Evolutionary conservation across 2,113 vertebrate genomes (phyloP).

Genomic region (Orientallactaga bullata): DNA sequence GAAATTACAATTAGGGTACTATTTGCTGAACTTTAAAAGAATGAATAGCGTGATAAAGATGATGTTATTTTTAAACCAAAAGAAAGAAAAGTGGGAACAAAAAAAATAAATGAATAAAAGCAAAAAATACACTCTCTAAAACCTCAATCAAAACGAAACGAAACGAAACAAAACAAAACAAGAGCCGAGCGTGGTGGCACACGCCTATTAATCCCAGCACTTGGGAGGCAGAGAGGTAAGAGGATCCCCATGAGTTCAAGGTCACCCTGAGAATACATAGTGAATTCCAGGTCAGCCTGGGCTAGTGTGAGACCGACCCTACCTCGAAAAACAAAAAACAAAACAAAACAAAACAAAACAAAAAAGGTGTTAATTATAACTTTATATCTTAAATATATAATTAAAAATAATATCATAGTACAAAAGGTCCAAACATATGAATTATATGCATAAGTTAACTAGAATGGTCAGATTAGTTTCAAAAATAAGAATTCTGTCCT

Average conservation of each 20-base stretch:
- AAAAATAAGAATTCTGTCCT: slow-evolving; percentile 12
- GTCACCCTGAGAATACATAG: no score
- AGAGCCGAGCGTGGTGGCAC: no score
- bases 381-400: not conserved
- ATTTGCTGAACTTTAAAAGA: not conserved
- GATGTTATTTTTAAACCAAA: not conserved
- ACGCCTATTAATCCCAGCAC: no score
- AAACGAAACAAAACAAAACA: not conserved
- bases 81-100: not conserved
- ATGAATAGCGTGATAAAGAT: not conserved
- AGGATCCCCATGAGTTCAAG: no score
- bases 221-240: no score
- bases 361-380: not conserved
- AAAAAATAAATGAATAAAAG: not conserved
- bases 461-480: not conserved
- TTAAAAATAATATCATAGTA: not conserved
- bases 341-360: no score
- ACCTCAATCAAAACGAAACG: no score
- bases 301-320: no score
- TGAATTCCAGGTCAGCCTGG: no score
- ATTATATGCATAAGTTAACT: not conserved
- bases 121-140: no score
- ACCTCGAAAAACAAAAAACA: no score
- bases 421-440: not conserved
- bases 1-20: not conserved